phyloP scores from a whole-genome alignment of 2,888 invertebrate species.

The Augiades crinisus region DNA sequence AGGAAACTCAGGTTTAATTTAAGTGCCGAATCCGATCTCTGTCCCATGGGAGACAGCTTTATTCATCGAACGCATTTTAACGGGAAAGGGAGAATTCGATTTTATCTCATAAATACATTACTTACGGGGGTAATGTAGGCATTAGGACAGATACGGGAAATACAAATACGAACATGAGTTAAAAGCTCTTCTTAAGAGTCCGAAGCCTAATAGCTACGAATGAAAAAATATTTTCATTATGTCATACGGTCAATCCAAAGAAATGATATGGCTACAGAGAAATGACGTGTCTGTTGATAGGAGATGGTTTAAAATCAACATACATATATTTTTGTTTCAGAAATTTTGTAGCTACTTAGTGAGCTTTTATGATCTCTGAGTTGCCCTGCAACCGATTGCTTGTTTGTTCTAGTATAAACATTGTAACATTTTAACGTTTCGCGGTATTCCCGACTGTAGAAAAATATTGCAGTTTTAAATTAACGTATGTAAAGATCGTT shows the following conservation, averaged over 20 bases:
- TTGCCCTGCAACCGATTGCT: slow-evolving; percentile 11
- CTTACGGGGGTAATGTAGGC: not conserved
- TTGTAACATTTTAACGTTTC: slow-evolving; percentile 12
- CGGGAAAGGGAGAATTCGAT: slow-evolving; percentile 16
- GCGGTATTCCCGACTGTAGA: slow-evolving; percentile 22
- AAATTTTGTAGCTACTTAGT: slow-evolving; percentile 16
- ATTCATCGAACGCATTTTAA: slow-evolving; percentile 63
- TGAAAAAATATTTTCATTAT: too few relatives aligned
- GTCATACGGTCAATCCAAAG: too few relatives aligned
- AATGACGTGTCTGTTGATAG: too few relatives aligned
- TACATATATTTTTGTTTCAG: slow-evolving; percentile 3
- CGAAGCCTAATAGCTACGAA: too few relatives aligned
- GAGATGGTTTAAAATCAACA: not conserved
- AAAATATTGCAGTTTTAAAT: slow-evolving; percentile 26
- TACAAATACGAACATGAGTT: too few relatives aligned
- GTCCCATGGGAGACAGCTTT: slow-evolving; percentile 61
- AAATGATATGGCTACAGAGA: too few relatives aligned
- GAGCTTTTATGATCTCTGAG: slow-evolving; percentile 4
- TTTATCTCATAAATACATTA: slow-evolving; percentile 20
- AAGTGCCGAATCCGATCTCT: slow-evolving; percentile 61
- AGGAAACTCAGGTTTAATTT: slow-evolving; percentile 69
- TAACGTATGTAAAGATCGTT: slow-evolving; percentile 18
- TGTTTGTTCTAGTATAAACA: slow-evolving; percentile 23
- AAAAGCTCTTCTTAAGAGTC: too few relatives aligned
- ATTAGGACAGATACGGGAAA: too few relatives aligned